A percentile compares a stretch with the other conserved stretches of the same genome.
phyloP scores from a whole-genome alignment of 2,888 invertebrate genomes.

The Eueremaeus valkanovi region DNA sequence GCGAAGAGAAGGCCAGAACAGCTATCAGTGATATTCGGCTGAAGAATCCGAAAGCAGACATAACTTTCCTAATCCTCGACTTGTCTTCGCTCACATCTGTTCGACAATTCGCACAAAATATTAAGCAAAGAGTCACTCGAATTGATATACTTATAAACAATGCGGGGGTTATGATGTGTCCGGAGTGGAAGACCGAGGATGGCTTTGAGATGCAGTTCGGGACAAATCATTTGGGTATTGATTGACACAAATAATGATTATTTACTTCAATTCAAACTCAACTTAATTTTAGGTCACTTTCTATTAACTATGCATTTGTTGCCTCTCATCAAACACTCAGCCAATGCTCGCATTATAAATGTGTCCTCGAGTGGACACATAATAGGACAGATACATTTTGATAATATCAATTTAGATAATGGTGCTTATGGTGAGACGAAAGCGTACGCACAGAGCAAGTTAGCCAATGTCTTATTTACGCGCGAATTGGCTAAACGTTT shows the following conservation, averaged over 20 bases:
- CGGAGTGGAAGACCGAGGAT: neutral
- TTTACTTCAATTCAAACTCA: too few relatives aligned
- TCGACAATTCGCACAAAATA: neutral
- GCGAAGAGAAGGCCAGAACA: neutral
- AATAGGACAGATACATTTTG: conserved; percentile 49
- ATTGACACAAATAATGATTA: too few relatives aligned
- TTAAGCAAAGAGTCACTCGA: neutral
- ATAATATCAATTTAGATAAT: conserved; percentile 48
- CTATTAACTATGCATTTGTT: conserved; percentile 45
- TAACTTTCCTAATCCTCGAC: too few relatives aligned
- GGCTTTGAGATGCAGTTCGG: conserved; percentile 22
- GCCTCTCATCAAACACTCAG: conserved; percentile 42
- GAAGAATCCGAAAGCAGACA: too few relatives aligned
- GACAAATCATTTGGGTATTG: neutral
- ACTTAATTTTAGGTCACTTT: conserved; percentile 44
- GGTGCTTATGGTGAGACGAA: conserved; percentile 47
- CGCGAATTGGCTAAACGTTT: conserved; percentile 50
- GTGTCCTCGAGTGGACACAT: conserved; percentile 54
- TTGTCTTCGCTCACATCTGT: neutral
- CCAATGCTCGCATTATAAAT: conserved; percentile 45
- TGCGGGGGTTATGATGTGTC: neutral
- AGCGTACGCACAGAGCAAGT: conserved; percentile 52
- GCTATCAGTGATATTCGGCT: too few relatives aligned
- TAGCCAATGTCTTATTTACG: conserved; percentile 53
- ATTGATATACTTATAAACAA: neutral